Base-by-base conservation (phyloP, 2,888 invertebrate species). In the Scelioninae gen. 1 region DNA sequence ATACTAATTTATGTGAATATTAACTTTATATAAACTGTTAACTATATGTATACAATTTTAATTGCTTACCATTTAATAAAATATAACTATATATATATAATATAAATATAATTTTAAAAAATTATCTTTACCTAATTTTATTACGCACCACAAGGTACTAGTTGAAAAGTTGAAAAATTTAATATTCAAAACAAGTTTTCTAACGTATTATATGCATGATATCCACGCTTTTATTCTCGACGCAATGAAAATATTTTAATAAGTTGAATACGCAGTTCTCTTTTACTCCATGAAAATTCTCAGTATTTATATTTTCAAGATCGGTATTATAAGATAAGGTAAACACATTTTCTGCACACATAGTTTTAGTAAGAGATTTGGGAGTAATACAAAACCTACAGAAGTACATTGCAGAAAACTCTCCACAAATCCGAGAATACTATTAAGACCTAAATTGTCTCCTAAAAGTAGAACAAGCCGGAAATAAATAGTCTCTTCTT, bases 371-470 rank as follows among this genome's bases (percentile, higher is more conserved):
- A 62, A 53, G 29, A 29, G 0, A 10, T 5, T 55, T 63, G 11
- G 31, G n/a, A 3, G 40, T 32, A 40, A 56, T 69, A 38, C 83
- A 83, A 51, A 80, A 34, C 38, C 84, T 38, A 60, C 80, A 82
- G 49, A 63, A 80, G 43, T 32, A 38, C 63, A 9, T 76, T 72
- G 5, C 47, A 51, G n/a, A 38, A 85, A 83, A 16, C 58, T 32
- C 71, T 84, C 82, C 0, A 40, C 56, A 65, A 80, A 84, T 16
- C 83, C 83, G 5, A 83, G 51, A 8, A 82, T 47, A 0, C 58
- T 9, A 78, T 84, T 79, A 3, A 85, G 49, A 8, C 74, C 68
- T 15, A 82, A 63, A 62, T 83, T 85, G 51, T 84, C 83, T 34
- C 81, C 78, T 43, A 82, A 34, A 8, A 82, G 23, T 13, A 65